Evolutionary conservation across 2,888 invertebrate genomes (phyloP), one percentile per base, ranked within the genome.

Genomic region (Dusona sp.): DNA sequence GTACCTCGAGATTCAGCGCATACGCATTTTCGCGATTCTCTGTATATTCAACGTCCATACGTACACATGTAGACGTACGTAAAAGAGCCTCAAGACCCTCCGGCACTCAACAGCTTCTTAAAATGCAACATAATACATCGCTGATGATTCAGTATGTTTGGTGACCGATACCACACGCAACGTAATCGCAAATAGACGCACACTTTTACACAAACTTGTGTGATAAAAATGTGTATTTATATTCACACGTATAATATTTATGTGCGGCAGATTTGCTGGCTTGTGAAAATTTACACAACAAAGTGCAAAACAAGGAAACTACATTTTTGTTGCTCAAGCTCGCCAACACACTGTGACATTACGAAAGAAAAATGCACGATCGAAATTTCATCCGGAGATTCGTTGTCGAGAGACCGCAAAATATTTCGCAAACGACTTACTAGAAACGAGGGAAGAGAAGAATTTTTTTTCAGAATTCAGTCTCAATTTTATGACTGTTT

Each of bases 111-210:
- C 7, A 25, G 45, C 67, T 25, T 80, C 64, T 51, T 54, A 29
- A 61, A 73, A 80, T 65, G 61, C 73, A 67, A 33, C 68, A 19
- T 22, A 79, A 54, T 68, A 33, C 51, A 25, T 33, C 33, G 57
- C 33, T 33, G 33, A 67, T 81, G 72, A 72, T 48, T 45, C 65
- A 51, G 36, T 73, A n/a, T 73, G 36, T 73, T 73, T 72, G 64
- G 51, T 22, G 65, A 73, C 25, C 65, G 64, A 80, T 80, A 51
- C 73, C 73, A 73, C 51, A 70, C 73, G 65, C 73, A 36, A 73
- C 38, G 61, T 29, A 16, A 13, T 25, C 70, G 73, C 61, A 38
- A 65, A 73, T 19, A 57, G 2, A 13, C 13, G 19, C 29, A 22
- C 11, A 74, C 25, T n/a, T 22, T 38, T 68, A 22, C 6, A 19